Conservation (phyloP, 2,113 vertebrate genomes). For the Etheostoma cragini region DNA sequence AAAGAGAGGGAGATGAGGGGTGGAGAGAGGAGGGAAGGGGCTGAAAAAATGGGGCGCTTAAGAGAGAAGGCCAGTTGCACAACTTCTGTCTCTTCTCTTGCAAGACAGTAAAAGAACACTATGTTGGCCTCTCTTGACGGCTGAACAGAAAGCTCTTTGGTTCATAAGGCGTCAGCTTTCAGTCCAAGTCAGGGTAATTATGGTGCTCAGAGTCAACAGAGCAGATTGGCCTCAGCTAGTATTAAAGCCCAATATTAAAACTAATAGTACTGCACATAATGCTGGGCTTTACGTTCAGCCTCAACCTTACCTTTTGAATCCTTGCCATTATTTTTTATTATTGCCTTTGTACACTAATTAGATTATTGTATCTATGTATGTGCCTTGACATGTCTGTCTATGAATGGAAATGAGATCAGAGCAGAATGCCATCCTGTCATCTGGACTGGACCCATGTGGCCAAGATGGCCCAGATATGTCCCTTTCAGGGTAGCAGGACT, state of each 20-base stretch:
- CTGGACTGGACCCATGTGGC: slow-evolving; percentile 53
- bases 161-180: slow-evolving; percentile 36
- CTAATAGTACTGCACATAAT: slow-evolving; percentile 30
- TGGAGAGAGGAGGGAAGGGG: slow-evolving; percentile 31
- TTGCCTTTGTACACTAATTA: slow-evolving; percentile 33
- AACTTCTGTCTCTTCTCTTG: slow-evolving; percentile 62
- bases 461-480: slow-evolving; percentile 61
- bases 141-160: slow-evolving; percentile 19
- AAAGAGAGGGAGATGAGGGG: slow-evolving; percentile 43
- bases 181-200: slow-evolving; percentile 50
- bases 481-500: slow-evolving; percentile 54
- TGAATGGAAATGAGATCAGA: slow-evolving; percentile 67
- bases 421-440: slow-evolving; percentile 62
- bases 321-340: slow-evolving; percentile 2
- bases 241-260: slow-evolving; percentile 34
- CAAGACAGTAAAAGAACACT: slow-evolving; percentile 66
- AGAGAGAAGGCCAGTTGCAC: slow-evolving; percentile 63
- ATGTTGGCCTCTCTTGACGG: slow-evolving; percentile 43
- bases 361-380: slow-evolving; percentile 44
- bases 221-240: slow-evolving; percentile 22
- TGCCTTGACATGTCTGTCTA: slow-evolving; percentile 41
- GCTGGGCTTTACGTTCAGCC: slow-evolving; percentile 26
- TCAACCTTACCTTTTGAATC: background rate
- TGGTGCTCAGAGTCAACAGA: slow-evolving; percentile 45
- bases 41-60: slow-evolving; percentile 47